Evolutionary conservation across 2,797 vertebrate species (phyloP).

Genomic region (Anableps anableps): DNA sequence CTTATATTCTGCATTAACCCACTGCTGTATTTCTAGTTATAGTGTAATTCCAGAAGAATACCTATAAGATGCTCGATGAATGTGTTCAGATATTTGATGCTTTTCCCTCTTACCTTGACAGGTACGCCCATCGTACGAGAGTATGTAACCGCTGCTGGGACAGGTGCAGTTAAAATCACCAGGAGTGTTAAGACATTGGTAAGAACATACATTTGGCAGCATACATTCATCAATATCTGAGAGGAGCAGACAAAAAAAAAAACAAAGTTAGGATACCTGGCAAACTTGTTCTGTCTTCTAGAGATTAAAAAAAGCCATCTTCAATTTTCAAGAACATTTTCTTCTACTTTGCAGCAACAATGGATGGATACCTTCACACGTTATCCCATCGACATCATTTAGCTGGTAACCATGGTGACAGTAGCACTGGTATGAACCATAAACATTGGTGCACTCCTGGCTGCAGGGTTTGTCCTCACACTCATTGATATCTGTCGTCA

Average conservation of each 20-base stretch:
- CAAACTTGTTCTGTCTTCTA: not conserved
- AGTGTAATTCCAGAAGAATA: not conserved
- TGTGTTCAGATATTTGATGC: not conserved
- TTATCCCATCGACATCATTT: constrained; percentile 86
- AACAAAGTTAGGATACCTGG: not conserved
- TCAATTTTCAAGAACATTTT: not conserved
- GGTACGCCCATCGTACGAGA: constrained; percentile 85
- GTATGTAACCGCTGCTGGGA: constrained; percentile 85
- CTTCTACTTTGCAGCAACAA: not conserved
- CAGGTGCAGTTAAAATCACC: constrained; percentile 94
- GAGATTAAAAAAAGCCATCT: not conserved
- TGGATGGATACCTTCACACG: constrained; percentile 86
- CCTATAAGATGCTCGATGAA: not conserved
- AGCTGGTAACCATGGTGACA: constrained; percentile 92
- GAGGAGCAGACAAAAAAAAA: not conserved
- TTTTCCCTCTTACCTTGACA: constrained; percentile 85
- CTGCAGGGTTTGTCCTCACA: constrained; percentile 88
- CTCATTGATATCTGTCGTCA: constrained; percentile 87
- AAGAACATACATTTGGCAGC: constrained; percentile 88
- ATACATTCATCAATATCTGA: constrained; percentile 94
- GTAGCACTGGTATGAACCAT: constrained; percentile 93
- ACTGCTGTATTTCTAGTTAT: not conserved
- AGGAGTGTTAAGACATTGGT: constrained; percentile 86
- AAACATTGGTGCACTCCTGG: constrained; percentile 92
- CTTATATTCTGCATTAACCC: not conserved